phyloP scores from a whole-genome alignment of 2,888 invertebrate genomes.

The Brachyptera putata region DNA sequence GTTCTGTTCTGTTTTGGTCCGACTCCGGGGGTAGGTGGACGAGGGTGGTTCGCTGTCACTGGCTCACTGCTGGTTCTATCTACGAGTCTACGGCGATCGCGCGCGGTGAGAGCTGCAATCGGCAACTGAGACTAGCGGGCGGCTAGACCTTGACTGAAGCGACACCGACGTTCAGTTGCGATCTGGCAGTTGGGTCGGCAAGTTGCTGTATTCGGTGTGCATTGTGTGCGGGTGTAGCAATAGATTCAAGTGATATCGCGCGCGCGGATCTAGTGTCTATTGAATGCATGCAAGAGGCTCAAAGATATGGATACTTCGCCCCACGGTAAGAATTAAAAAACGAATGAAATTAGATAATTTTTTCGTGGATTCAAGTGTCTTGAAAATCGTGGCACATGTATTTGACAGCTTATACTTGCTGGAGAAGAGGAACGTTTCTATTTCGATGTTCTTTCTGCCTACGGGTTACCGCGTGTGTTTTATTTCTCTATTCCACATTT shows the following conservation, averaged over 20 bases:
- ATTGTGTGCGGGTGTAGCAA: neutral
- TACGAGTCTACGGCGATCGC: too few relatives aligned
- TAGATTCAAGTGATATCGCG: neutral
- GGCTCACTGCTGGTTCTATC: too few relatives aligned
- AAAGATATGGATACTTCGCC: constrained; percentile 17
- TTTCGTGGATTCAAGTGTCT: too few relatives aligned
- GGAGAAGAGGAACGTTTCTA: too few relatives aligned
- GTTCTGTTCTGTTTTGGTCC: neutral
- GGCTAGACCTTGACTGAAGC: neutral
- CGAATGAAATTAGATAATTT: too few relatives aligned
- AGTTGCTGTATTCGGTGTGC: neutral
- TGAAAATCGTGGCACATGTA: too few relatives aligned
- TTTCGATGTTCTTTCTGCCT: too few relatives aligned
- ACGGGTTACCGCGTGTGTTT: too few relatives aligned
- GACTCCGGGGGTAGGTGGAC: neutral
- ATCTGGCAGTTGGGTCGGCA: neutral
- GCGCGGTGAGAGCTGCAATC: neutral
- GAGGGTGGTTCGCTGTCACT: too few relatives aligned
- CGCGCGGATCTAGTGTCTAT: neutral
- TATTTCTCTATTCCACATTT: too few relatives aligned
- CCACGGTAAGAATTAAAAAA: neutral
- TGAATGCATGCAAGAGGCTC: constrained; percentile 17
- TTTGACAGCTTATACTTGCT: too few relatives aligned
- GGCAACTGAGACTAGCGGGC: neutral
- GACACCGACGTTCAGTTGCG: neutral